Evolutionary conservation across 2,797 vertebrate genomes (phyloP).

Genomic region (Pelochelys cantorii): DNA sequence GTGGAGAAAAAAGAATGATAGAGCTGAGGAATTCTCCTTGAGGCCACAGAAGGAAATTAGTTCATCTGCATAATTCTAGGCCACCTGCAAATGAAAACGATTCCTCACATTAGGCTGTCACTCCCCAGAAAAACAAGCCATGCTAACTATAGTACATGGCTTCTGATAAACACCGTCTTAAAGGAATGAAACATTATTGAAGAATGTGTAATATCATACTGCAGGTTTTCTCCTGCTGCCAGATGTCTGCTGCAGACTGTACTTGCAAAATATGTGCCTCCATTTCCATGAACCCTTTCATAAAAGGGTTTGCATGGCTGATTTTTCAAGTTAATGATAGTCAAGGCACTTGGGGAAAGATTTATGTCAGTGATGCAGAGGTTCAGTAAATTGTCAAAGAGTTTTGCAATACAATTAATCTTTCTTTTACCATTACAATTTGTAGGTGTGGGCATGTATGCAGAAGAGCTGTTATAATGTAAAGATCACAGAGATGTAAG

Average conservation of each 20-base stretch:
- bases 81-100: conserved; percentile 36
- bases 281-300: conserved; percentile 65
- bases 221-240: conserved; percentile 43
- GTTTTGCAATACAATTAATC: conserved; percentile 70
- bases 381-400: conserved; percentile 74
- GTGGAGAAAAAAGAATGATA: neutral
- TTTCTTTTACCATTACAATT: conserved; percentile 46
- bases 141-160: neutral
- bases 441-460: conserved; percentile 49
- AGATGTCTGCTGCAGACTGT: conserved; percentile 26
- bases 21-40: neutral
- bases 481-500: conserved; percentile 38
- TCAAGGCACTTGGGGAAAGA: conserved; percentile 75
- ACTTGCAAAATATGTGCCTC: conserved; percentile 58
- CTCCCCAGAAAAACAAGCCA: conserved; percentile 11
- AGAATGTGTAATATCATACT: conserved; percentile 36
- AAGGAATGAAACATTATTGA: conserved; percentile 1
- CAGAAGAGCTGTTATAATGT: conserved; percentile 48
- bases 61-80: conserved; percentile 56
- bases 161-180: conserved; percentile 12
- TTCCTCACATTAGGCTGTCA: neutral
- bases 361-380: conserved; percentile 72
- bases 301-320: conserved; percentile 70
- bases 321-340: conserved; percentile 80
- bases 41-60: conserved; percentile 24